Evolutionary conservation across 2,797 vertebrate genomes (phyloP), one percentile per base, ranked within the genome.

Genomic region (Phaenicophaeus curvirostris): DNA sequence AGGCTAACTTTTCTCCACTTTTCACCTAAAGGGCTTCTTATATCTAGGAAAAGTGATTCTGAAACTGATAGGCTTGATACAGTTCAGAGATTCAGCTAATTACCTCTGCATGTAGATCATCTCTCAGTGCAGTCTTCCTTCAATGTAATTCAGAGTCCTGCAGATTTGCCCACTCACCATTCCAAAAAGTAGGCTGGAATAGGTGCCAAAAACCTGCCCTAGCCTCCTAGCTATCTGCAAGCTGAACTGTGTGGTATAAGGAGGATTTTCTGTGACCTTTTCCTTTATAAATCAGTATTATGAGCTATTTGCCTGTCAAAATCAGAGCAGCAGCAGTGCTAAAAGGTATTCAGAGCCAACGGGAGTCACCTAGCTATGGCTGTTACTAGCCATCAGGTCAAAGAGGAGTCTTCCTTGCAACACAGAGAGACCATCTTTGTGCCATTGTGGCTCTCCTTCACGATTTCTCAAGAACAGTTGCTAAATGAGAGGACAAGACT

Each of bases 241-340:
- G 50, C 50, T 24, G 25, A 67, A 74, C 13, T 67, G 16, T 44
- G 35, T 11, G 66, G 44, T 31, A 16, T 44, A 37, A 42, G 23
- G 25, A 62, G 35, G 50, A 80, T 73, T 85, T 76, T 11, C 35
- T 59, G 42, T 57, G 62, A 81, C 37, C 30, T 69, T 41, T 51
- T 78, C 67, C 31, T 11, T 69, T 59, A 53, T 35, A 72, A 58
- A 94, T 73, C 66, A 66, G 27, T 88, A 53, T 85, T 73, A 79
- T 35, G 51, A 66, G 59, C 12, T 5, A 16, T 75, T 80, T 86
- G n/a, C 51, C 39, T 75, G 79, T 58, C 76, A 81, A 71, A 84
- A 9, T 55, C 51, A 31, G 31, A 86, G 79, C 59, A 82, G 71
- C 53, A 85, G 61, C 46, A 57, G 28, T 2, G 19, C 28, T 39